A percentile compares a stretch with the other conserved stretches of the same genome.
phyloP scores from a whole-genome alignment of 1,140 invertebrate species.

The Lasioglossum baleicum region DNA sequence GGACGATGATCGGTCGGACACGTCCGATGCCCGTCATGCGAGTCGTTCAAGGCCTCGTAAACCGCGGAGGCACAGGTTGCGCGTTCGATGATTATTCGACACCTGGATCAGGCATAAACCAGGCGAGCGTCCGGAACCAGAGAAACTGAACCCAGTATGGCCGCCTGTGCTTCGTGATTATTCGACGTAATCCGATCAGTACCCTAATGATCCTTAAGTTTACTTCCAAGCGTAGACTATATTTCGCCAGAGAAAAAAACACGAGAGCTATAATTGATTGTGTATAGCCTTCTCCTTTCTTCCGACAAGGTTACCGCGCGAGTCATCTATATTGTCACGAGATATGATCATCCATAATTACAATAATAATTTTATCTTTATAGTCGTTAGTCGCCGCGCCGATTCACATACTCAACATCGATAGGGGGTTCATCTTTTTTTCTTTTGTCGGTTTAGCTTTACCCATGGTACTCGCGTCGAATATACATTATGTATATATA shows the following conservation, averaged over 20 bases:
- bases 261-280: conserved; percentile 36
- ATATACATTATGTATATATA: conserved; percentile 44
- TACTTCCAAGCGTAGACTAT: conserved; percentile 24
- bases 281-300: not conserved
- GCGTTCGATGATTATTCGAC: conserved; percentile 8
- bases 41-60: not conserved
- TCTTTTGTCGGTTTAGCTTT: conserved; percentile 4
- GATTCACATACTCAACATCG: conserved; percentile 34
- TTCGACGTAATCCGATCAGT: not conserved
- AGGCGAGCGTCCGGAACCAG: conserved; percentile 28
- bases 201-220: conserved; percentile 24
- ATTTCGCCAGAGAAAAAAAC: conserved; percentile 22
- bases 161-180: not conserved
- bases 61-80: conserved; percentile 25
- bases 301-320: conserved; percentile 16
- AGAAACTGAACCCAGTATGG: conserved; percentile 30
- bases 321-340: conserved; percentile 51
- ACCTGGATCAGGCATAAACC: conserved; percentile 51
- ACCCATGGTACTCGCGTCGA: conserved; percentile 32
- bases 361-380: conserved; percentile 27
- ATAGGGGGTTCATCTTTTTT: conserved; percentile 3
- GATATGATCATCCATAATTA: conserved; percentile 54
- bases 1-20: not conserved
- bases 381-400: conserved; percentile 30
- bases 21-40: not conserved